Percentiles rank a stretch among this genome's conserved stretches.
These are phyloP conservation scores for Plumapathes pennacea DNA, from an alignment of 92 coral and sea anemone genomes.

Conservation along the genomic window DNA sequence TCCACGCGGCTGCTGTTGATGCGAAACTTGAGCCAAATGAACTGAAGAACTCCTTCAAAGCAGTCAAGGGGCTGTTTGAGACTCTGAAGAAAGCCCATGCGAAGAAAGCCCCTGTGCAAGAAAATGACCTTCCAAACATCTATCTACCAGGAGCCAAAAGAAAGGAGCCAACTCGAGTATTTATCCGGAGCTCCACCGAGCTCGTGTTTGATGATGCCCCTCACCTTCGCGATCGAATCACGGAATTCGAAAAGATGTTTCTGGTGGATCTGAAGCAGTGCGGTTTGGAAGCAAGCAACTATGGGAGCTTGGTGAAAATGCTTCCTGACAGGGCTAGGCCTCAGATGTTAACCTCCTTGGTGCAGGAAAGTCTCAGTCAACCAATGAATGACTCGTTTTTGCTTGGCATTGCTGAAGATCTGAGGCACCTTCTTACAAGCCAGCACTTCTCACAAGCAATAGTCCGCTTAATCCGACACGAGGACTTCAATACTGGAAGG, in stretches of 20 bases:
- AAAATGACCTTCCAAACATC: background rate
- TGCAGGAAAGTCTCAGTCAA: constrained; percentile 39
- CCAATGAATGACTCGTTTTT: background rate
- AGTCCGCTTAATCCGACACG: constrained; percentile 56
- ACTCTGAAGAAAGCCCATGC: constrained; percentile 1
- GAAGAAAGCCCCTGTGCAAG: too few relatives aligned
- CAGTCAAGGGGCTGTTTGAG: constrained; percentile 53
- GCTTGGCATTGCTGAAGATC: constrained; percentile 12
- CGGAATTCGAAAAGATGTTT: constrained; percentile 16
- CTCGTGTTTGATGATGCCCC: constrained; percentile 62
- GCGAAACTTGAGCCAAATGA: constrained; percentile 54
- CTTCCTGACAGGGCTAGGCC: constrained; percentile 47
- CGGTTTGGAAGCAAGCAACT: constrained; percentile 23
- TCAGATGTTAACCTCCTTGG: constrained; percentile 34
- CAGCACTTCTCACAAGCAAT: constrained; percentile 47
- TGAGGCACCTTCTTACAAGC: constrained; percentile 29
- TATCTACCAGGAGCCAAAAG: constrained; percentile 70
- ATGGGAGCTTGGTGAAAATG: constrained; percentile 18
- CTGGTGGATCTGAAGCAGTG: constrained; percentile 44
- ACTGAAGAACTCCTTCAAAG: constrained; percentile 18
- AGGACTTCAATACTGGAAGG: constrained; percentile 4
- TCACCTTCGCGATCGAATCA: constrained; percentile 30
- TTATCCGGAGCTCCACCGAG: too few relatives aligned
- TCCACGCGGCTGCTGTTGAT: constrained; percentile 6
- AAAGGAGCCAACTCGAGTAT: too few relatives aligned